Conservation (phyloP, 1,140 invertebrate genomes). For the Wiebesia pumilae region DNA sequence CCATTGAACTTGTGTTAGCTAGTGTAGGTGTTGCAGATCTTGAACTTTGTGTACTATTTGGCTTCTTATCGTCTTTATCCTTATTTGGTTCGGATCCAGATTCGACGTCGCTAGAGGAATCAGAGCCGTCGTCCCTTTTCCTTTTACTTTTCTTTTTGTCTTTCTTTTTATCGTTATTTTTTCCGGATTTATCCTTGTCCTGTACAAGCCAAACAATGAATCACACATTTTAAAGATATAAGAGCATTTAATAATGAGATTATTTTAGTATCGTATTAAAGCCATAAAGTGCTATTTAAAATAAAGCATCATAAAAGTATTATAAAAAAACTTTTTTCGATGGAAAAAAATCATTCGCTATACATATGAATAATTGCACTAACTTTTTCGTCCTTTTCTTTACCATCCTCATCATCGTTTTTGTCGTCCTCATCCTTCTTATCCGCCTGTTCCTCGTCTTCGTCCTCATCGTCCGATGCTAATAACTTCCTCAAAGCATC, state of each 20-base stretch:
- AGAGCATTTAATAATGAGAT: neutral
- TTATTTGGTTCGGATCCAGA: constrained; percentile 80
- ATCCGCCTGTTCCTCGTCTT: constrained; percentile 84
- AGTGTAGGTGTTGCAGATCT: constrained; percentile 80
- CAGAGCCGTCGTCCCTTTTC: constrained; percentile 74
- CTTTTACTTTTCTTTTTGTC: constrained; percentile 72
- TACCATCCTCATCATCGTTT: constrained; percentile 79
- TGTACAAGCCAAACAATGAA: constrained; percentile 41
- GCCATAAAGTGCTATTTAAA: no score
- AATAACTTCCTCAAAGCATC: constrained; percentile 90
- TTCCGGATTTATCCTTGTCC: constrained; percentile 69
- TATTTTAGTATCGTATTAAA: no score
- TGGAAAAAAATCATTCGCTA: neutral
- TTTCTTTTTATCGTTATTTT: constrained; percentile 59
- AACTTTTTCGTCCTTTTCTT: constrained; percentile 79
- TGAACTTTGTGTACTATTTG: constrained; percentile 77
- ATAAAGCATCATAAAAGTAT: neutral
- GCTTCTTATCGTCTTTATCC: constrained; percentile 73
- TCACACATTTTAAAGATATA: neutral
- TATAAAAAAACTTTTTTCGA: neutral
- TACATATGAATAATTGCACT: constrained; percentile 49
- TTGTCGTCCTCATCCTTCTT: constrained; percentile 79
- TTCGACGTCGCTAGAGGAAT: constrained; percentile 85
- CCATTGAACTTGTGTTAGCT: constrained; percentile 53
- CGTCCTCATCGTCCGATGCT: constrained; percentile 92